phyloP scores from a whole-genome alignment of 2,797 vertebrate species.

The Gouania willdenowi region DNA sequence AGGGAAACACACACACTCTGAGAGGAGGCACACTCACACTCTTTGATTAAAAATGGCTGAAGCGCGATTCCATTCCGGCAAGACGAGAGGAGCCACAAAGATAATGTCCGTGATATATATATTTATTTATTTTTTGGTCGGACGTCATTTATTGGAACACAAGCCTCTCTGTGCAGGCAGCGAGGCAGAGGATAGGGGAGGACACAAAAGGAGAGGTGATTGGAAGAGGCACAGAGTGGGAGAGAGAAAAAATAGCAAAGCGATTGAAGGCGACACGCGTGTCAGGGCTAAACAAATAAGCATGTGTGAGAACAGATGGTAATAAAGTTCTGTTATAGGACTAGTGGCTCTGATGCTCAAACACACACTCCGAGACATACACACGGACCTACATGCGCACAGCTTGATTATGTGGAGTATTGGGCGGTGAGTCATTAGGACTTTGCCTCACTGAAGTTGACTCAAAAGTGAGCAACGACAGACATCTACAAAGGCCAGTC shows the following conservation, averaged over 20 bases:
- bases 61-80: slow-evolving; percentile 39
- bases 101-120: slow-evolving; percentile 30
- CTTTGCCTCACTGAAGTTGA: slow-evolving; percentile 50
- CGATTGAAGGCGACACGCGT: slow-evolving; percentile 62
- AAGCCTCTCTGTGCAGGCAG: background rate
- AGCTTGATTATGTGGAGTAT: slow-evolving; percentile 55
- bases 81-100: slow-evolving; percentile 26
- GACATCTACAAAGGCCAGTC: slow-evolving; percentile 56
- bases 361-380: slow-evolving; percentile 1
- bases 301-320: slow-evolving; percentile 75
- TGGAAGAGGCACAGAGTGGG: slow-evolving; percentile 42
- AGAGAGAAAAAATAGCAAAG: slow-evolving; percentile 47
- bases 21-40: slow-evolving; percentile 8
- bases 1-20: slow-evolving; percentile 15
- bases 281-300: slow-evolving; percentile 72
- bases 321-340: slow-evolving; percentile 70
- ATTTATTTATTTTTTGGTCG: slow-evolving; percentile 1
- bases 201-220: slow-evolving; percentile 38
- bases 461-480: slow-evolving; percentile 61
- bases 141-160: slow-evolving; percentile 29
- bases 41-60: slow-evolving; percentile 58
- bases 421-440: slow-evolving; percentile 62
- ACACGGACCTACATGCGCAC: slow-evolving; percentile 37
- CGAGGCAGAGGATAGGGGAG: slow-evolving; percentile 5
- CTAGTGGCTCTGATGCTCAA: slow-evolving; percentile 33